A percentile compares a stretch with the other conserved stretches of the same genome.
phyloP scores from a whole-genome alignment of 2,888 invertebrate species.

The Cataglyphis altisquamis region DNA sequence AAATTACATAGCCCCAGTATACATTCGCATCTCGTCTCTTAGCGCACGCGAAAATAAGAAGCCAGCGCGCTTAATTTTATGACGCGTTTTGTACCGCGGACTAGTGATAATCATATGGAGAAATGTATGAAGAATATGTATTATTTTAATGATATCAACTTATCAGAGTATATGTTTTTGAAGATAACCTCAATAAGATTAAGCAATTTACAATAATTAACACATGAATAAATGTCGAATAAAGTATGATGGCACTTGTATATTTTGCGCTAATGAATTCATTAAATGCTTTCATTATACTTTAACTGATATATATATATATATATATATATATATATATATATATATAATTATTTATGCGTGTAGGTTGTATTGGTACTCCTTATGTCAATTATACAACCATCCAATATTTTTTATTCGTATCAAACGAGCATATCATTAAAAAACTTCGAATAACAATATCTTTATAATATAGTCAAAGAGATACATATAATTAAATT shows the following conservation, averaged over 20 bases:
- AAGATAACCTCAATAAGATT: slow-evolving; percentile 17
- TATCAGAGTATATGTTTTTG: not conserved
- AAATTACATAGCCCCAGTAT: not conserved
- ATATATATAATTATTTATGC: no score
- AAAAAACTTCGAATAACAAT: not conserved
- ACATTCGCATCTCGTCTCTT: not conserved
- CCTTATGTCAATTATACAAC: not conserved
- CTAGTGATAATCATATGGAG: not conserved
- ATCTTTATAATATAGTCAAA: not conserved
- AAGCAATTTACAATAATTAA: not conserved
- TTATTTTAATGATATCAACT: not conserved
- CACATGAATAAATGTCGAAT: not conserved
- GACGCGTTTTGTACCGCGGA: not conserved
- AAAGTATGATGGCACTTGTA: not conserved
- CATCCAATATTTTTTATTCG: not conserved
- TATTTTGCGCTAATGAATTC: not conserved
- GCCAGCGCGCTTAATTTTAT: not conserved
- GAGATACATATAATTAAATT: not conserved
- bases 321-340: no score
- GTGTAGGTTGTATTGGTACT: not conserved
- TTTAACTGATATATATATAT: not conserved
- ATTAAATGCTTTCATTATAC: not conserved
- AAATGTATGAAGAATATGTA: not conserved
- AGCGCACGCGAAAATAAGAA: no score
- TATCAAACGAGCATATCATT: not conserved